Evolutionary conservation across 1,140 invertebrate species (phyloP).

Genomic region (Hestina assimilis): DNA sequence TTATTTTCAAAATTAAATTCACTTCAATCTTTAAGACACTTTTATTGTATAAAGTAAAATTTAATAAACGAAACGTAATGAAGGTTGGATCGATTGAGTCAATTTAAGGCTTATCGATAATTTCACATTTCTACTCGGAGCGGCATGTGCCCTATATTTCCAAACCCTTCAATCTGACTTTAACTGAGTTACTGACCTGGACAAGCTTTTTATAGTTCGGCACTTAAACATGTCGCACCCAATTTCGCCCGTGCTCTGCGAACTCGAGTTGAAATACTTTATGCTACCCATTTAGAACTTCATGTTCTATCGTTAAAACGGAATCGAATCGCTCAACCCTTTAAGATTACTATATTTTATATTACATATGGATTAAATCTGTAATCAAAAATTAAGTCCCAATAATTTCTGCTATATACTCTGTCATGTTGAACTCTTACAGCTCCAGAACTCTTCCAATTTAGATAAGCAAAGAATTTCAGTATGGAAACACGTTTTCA

Average conservation of each 20-base stretch:
- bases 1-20: no score
- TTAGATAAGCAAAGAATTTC: no score
- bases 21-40: no score
- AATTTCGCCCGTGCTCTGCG: conserved; percentile 18
- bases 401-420: no score
- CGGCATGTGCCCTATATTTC: conserved; percentile 38
- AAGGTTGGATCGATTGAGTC: background rate
- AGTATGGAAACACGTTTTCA: no score
- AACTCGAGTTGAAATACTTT: conserved; percentile 19
- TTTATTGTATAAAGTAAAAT: background rate
- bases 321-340: background rate
- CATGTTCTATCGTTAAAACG: conserved; percentile 16
- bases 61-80: background rate
- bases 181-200: conserved; percentile 46
- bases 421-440: no score
- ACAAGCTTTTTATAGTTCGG: conserved; percentile 51
- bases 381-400: no score
- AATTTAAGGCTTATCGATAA: conserved; percentile 21
- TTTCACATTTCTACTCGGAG: conserved; percentile 30
- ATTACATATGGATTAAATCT: no score
- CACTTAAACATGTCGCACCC: conserved; percentile 35
- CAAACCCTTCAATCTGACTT: conserved; percentile 18
- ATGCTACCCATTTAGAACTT: conserved; percentile 7
- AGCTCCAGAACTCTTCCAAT: no score
- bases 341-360: background rate